These are phyloP conservation scores for Aldabrachelys gigantea DNA, from an alignment of 2,113 vertebrate species.

Conservation along the genomic window DNA sequence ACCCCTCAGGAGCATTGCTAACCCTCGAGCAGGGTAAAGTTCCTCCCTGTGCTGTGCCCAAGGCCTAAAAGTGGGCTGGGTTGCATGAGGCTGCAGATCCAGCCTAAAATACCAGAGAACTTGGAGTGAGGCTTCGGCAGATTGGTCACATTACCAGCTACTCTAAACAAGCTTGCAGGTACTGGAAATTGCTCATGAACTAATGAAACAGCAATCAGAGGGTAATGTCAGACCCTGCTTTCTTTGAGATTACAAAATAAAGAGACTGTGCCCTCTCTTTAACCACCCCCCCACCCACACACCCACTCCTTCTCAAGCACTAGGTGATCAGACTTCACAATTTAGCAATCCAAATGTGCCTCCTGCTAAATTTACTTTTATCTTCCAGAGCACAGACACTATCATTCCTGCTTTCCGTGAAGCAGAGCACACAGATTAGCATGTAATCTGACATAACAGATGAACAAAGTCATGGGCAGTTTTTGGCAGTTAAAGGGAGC, in stretches of 20 bases:
- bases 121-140: not conserved
- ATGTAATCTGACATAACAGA: not conserved
- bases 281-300: not conserved
- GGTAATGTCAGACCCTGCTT: not conserved
- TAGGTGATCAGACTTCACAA: not conserved
- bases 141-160: not conserved
- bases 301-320: not conserved
- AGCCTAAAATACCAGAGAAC: not conserved
- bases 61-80: not conserved
- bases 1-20: not conserved
- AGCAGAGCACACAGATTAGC: not conserved
- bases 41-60: not conserved
- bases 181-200: not conserved
- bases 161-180: not conserved
- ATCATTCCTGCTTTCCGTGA: not conserved
- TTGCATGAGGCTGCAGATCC: not conserved
- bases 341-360: not conserved
- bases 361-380: not conserved
- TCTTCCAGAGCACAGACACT: not conserved
- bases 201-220: slow-evolving; percentile 4
- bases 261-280: not conserved
- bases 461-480: not conserved
- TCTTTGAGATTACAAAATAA: not conserved
- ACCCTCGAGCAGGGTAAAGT: not conserved
- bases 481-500: not conserved